These are phyloP conservation scores for Malaclemys terrapin DNA, from an alignment of 2,113 vertebrate species.

Conservation along the genomic window DNA sequence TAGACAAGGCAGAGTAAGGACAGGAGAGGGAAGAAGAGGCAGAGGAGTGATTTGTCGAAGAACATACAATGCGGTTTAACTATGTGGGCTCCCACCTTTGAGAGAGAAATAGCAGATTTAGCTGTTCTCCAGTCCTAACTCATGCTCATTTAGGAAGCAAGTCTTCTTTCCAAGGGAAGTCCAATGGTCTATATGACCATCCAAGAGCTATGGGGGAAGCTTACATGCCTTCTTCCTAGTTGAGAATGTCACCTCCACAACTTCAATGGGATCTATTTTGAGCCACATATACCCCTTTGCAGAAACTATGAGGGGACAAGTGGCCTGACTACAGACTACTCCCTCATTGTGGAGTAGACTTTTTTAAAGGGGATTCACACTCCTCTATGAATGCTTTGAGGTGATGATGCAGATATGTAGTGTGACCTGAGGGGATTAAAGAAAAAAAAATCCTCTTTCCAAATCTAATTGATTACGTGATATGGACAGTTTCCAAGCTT, in stretches of 20 bases:
- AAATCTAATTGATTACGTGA: not conserved
- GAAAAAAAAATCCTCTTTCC: not conserved
- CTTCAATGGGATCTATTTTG: not conserved
- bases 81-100: not conserved
- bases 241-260: not conserved
- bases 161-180: not conserved
- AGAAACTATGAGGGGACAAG: not conserved
- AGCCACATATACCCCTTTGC: not conserved
- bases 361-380: not conserved
- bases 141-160: rapidly evolving
- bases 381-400: not conserved
- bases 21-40: not conserved
- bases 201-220: not conserved
- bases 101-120: not conserved
- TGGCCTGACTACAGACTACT: not conserved
- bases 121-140: not conserved
- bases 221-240: not conserved
- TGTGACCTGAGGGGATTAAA: not conserved
- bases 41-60: not conserved
- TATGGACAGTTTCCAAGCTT: not conserved
- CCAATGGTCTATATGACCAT: not conserved
- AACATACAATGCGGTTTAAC: not conserved
- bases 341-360: not conserved
- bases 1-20: not conserved
- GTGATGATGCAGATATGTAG: not conserved